Evolutionary conservation across 2,888 invertebrate species (phyloP), one percentile per base, ranked within the genome.

Genomic region (Dryobotodes eremita): DNA sequence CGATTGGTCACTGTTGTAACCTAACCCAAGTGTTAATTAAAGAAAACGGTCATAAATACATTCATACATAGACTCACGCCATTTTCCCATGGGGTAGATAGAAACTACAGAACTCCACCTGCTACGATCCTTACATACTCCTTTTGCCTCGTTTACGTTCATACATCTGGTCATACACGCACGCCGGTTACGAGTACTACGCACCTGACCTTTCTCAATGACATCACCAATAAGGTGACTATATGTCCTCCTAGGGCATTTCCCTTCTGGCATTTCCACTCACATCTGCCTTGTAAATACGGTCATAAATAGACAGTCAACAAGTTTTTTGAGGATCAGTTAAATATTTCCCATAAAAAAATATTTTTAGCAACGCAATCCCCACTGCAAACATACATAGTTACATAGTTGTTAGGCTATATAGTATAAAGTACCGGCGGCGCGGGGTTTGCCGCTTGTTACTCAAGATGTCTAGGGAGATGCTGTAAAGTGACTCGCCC

Each of bases 401-500:
- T 53, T 64, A 50, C 59, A 31, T 61, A 79, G 64, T 79, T 74
- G 73, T 79, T 69, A 72, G 71, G 36, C 42, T 79, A 46, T 81
- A 82, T 74, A 57, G 82, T 53, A 64, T 85, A 79, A 85, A 69
- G 76, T 82, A 75, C 48, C 73, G 76, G 64, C 66, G 70, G 57
- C 76, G 76, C 23, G 73, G 71, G 76, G 57, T 82, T 72, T 59
- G 84, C 79, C 77, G 86, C 86, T 86, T 85, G 86, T 86, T 86
- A 86, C 78, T 80, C 80, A 77, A 86, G 76, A 85, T 74, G 86
- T 85, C 86, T 85, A 78, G 86, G 85, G 85, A 86, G 75, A 71
- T 48, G 75, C 82, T 84, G 79, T 85, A 85, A 85, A 85, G 76
- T 85, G 85, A 85, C 78, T 82, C 84, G 61, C 66, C 79, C 71